These are phyloP conservation scores for Acropora tenuis DNA, from an alignment of 64 coral and sea anemone species.

Conservation along the genomic window DNA sequence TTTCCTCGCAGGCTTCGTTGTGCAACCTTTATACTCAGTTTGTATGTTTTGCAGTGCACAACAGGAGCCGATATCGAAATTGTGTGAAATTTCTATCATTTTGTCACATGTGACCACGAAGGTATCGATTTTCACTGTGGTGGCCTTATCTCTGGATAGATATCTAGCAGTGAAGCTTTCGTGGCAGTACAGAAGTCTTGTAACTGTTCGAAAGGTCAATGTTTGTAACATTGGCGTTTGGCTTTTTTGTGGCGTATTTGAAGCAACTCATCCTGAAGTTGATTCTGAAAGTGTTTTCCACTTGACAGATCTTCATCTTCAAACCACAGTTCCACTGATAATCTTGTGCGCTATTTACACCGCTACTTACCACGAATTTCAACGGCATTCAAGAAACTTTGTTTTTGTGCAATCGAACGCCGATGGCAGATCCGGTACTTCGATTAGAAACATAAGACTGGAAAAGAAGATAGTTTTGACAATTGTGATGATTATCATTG, in stretches of 20 bases:
- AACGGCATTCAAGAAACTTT: slow-evolving; percentile 68
- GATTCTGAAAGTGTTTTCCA: slow-evolving; percentile 38
- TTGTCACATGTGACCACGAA: slow-evolving; percentile 69
- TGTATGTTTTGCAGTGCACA: slow-evolving; percentile 50
- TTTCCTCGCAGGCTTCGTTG: slow-evolving; percentile 59
- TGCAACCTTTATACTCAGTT: slow-evolving; percentile 52
- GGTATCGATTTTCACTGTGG: slow-evolving; percentile 72
- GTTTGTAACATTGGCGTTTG: slow-evolving; percentile 48
- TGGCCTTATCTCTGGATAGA: slow-evolving; percentile 76
- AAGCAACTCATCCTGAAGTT: slow-evolving; percentile 54
- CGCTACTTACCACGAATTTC: slow-evolving; percentile 74
- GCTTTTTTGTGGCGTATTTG: slow-evolving; percentile 51
- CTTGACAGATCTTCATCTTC: slow-evolving; percentile 68
- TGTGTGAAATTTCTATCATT: slow-evolving; percentile 35
- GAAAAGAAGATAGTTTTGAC: slow-evolving; percentile 73
- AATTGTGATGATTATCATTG: slow-evolving; percentile 64
- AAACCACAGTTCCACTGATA: slow-evolving; percentile 63
- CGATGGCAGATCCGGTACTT: not conserved
- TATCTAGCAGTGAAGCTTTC: slow-evolving; percentile 60
- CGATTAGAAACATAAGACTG: slow-evolving; percentile 42
- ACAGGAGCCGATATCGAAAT: not conserved
- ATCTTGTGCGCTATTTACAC: slow-evolving; percentile 14
- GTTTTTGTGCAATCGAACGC: slow-evolving; percentile 10
- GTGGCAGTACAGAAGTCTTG: slow-evolving; percentile 57
- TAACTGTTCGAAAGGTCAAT: slow-evolving; percentile 38